phyloP scores from a whole-genome alignment of 2,797 vertebrate genomes.

The Phoebastria nigripes region DNA sequence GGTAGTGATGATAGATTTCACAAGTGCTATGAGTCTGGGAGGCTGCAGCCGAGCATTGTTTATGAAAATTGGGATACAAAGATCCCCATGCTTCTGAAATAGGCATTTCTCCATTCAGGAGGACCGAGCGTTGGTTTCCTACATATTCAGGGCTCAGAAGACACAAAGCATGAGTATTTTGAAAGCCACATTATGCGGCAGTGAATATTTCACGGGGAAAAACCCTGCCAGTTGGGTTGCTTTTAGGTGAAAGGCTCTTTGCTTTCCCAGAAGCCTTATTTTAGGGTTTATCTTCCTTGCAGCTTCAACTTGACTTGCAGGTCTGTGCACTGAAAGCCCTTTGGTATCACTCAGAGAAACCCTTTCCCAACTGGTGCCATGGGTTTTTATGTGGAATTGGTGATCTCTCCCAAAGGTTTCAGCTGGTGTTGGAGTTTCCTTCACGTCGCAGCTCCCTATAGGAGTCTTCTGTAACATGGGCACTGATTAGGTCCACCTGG shows the following conservation, averaged over 20 bases:
- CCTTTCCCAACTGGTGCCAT: neutral
- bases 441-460: rapidly evolving
- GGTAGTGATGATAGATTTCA: neutral
- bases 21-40: neutral
- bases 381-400: neutral
- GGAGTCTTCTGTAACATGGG: neutral
- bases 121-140: neutral
- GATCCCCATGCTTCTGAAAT: neutral
- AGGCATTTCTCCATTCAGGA: neutral
- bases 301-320: neutral
- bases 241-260: neutral
- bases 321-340: neutral
- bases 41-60: rapidly evolving
- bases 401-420: neutral
- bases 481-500: neutral
- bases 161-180: neutral
- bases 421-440: neutral
- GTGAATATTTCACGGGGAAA: neutral
- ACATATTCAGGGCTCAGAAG: neutral
- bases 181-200: neutral
- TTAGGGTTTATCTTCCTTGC: neutral
- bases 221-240: neutral
- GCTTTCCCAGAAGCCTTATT: neutral
- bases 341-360: neutral
- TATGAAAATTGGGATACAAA: neutral